phyloP scores from a whole-genome alignment of 35 echinoderm and acorn worm species.

The Lytechinus pictus region DNA sequence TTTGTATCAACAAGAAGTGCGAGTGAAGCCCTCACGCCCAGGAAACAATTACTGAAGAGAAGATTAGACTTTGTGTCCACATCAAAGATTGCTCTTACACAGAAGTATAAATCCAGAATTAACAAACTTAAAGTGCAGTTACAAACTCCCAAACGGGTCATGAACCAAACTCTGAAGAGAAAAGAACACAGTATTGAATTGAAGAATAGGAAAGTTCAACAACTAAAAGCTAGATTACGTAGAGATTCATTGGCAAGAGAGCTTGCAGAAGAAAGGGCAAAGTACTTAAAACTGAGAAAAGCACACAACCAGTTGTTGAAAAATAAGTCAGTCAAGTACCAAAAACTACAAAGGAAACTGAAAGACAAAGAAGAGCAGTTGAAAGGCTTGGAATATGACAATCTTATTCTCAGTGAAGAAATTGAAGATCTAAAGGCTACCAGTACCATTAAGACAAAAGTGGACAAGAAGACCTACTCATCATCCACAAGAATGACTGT shows the following conservation, averaged over 20 bases:
- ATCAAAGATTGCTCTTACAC: constrained; percentile 31
- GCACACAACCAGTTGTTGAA: constrained; percentile 36
- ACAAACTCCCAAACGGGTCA: constrained; percentile 65
- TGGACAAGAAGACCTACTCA: constrained; percentile 50
- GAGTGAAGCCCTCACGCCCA: constrained; percentile 47
- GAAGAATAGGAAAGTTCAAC: constrained; percentile 48
- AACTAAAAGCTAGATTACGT: constrained; percentile 62
- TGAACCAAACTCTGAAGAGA: constrained; percentile 67
- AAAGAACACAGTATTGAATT: no score
- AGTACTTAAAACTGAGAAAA: constrained; percentile 49
- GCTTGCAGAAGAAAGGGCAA: constrained; percentile 48
- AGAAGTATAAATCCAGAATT: constrained; percentile 48
- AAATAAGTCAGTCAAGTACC: constrained; percentile 20
- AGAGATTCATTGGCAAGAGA: constrained; percentile 44
- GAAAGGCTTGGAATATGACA: constrained; percentile 56
- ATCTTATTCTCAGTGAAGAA: constrained; percentile 52
- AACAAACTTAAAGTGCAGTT: constrained; percentile 49
- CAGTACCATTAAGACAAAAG: constrained; percentile 26
- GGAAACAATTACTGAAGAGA: constrained; percentile 57
- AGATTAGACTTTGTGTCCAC: constrained; percentile 51
- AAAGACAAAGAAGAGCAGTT: constrained; percentile 55
- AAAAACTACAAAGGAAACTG: constrained; percentile 48
- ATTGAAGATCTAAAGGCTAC: constrained; percentile 62
- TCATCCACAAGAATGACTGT: constrained; percentile 59
- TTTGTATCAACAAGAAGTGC: constrained; percentile 47